These are phyloP conservation scores for Habroteleia sp. DNA, from an alignment of 2,888 invertebrate genomes.

Conservation along the genomic window DNA sequence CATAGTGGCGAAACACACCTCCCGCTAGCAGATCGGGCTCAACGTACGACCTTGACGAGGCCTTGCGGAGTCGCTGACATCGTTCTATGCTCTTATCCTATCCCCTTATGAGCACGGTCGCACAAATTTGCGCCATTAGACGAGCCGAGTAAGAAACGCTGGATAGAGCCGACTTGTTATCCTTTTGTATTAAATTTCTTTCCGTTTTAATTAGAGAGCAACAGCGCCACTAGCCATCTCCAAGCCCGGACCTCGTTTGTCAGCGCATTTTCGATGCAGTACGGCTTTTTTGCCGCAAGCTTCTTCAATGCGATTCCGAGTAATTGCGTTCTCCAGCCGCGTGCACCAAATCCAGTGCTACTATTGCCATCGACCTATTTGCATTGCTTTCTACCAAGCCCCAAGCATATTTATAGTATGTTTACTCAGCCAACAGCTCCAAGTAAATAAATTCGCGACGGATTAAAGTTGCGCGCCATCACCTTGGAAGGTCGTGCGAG, in stretches of 20 bases:
- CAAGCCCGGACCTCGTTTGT: slow-evolving; percentile 34
- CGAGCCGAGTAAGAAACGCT: slow-evolving; percentile 50
- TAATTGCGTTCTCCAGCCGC: slow-evolving; percentile 16
- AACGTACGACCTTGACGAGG: slow-evolving; percentile 80
- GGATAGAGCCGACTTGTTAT: slow-evolving; percentile 52
- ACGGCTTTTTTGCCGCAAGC: background rate
- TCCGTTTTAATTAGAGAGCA: slow-evolving; percentile 56
- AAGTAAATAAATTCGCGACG: slow-evolving; percentile 24
- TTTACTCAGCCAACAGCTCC: slow-evolving; percentile 15
- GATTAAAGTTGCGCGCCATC: slow-evolving; percentile 40
- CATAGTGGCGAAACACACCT: slow-evolving; percentile 67
- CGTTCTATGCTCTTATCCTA: slow-evolving; percentile 69
- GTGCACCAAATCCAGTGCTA: too few relatives aligned
- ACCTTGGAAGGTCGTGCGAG: slow-evolving; percentile 34
- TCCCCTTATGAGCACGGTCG: slow-evolving; percentile 32
- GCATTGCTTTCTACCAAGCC: too few relatives aligned
- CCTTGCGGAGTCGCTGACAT: slow-evolving; percentile 80
- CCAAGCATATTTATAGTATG: slow-evolving; percentile 25
- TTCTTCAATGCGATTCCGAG: background rate
- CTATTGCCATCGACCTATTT: too few relatives aligned
- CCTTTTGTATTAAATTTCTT: slow-evolving; percentile 53
- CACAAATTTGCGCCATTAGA: slow-evolving; percentile 57
- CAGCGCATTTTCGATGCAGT: slow-evolving; percentile 44
- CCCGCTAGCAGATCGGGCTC: slow-evolving; percentile 74
- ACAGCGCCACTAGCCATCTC: slow-evolving; percentile 29